A percentile compares a stretch with the other conserved stretches of the same genome.
Evolutionary conservation across 1,140 invertebrate species (phyloP).

Genomic region (Tribolium castaneum): DNA sequence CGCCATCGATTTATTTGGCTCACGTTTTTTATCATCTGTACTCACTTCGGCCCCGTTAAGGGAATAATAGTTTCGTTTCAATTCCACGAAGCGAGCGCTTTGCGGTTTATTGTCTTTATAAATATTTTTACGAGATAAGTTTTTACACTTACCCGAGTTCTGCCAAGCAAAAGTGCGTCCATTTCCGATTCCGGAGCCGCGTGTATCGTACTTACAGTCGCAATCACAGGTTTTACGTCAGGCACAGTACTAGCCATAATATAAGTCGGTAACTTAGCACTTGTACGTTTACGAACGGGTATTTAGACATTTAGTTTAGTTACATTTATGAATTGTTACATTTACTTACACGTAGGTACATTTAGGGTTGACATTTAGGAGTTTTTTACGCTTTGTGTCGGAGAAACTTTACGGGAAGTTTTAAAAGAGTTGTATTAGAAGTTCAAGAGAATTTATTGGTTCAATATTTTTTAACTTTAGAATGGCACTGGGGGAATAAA

Average conservation of each 20-base stretch:
- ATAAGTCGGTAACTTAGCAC: slow-evolving; percentile 3
- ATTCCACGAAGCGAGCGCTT: background rate
- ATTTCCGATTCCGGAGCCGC: slow-evolving; percentile 76
- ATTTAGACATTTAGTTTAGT: slow-evolving; percentile 29
- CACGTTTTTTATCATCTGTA: slow-evolving; percentile 17
- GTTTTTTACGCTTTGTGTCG: background rate
- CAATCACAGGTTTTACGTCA: slow-evolving; percentile 61
- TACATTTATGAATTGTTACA: slow-evolving; percentile 4
- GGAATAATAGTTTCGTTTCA: background rate
- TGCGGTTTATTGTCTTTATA: background rate
- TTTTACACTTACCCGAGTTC: slow-evolving; percentile 75
- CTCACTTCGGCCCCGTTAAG: background rate
- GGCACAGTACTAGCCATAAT: slow-evolving; percentile 59
- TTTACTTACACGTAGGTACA: slow-evolving; percentile 22
- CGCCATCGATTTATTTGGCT: slow-evolving; percentile 1
- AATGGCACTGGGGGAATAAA: slow-evolving; percentile 36
- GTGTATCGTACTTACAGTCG: slow-evolving; percentile 63
- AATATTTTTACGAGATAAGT: slow-evolving; percentile 18
- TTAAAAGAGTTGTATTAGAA: slow-evolving; percentile 26
- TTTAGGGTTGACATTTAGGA: background rate
- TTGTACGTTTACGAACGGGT: background rate
- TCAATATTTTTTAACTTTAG: slow-evolving; percentile 25
- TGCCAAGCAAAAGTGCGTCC: slow-evolving; percentile 78
- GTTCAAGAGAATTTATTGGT: slow-evolving; percentile 25
- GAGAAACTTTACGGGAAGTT: slow-evolving; percentile 8